A percentile compares a stretch with the other conserved stretches of the same genome.
These are phyloP conservation scores for Drosophila willistoni DNA, from an alignment of 1,140 invertebrate genomes.

Conservation along the genomic window DNA sequence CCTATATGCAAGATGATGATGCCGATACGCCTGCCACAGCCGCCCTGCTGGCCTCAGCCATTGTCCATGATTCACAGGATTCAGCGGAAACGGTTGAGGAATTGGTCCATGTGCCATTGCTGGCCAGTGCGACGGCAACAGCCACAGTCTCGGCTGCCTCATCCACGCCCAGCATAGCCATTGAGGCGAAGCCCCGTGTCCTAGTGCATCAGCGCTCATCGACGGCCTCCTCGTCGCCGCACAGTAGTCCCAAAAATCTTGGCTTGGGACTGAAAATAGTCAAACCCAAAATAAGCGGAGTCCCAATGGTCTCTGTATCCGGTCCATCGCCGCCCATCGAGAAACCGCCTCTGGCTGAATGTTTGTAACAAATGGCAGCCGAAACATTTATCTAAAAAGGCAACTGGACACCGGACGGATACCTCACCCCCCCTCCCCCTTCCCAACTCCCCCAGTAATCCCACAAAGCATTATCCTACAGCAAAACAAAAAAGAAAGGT, in stretches of 20 bases:
- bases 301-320: slow-evolving; percentile 90
- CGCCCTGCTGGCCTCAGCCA: slow-evolving; percentile 53
- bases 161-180: slow-evolving; percentile 72
- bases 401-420: slow-evolving; percentile 56
- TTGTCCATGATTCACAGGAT: slow-evolving; percentile 72
- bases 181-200: slow-evolving; percentile 83
- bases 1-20: slow-evolving; percentile 76
- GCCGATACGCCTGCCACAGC: slow-evolving; percentile 58
- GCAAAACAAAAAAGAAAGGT: slow-evolving; percentile 28
- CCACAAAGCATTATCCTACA: slow-evolving; percentile 21
- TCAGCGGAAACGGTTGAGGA: slow-evolving; percentile 79
- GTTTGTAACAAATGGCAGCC: slow-evolving; percentile 83
- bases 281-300: slow-evolving; percentile 87
- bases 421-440: not conserved
- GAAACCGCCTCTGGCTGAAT: slow-evolving; percentile 83
- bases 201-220: slow-evolving; percentile 84
- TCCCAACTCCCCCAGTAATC: slow-evolving; percentile 1
- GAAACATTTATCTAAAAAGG: slow-evolving; percentile 83
- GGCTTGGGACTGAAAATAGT: slow-evolving; percentile 74
- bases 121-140: slow-evolving; percentile 57
- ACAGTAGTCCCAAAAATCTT: slow-evolving; percentile 75
- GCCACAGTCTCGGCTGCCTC: slow-evolving; percentile 51
- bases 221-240: slow-evolving; percentile 84
- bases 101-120: slow-evolving; percentile 62
- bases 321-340: slow-evolving; percentile 91